Conservation (phyloP, 1,140 invertebrate species). For the Drosophila orosa region DNA sequence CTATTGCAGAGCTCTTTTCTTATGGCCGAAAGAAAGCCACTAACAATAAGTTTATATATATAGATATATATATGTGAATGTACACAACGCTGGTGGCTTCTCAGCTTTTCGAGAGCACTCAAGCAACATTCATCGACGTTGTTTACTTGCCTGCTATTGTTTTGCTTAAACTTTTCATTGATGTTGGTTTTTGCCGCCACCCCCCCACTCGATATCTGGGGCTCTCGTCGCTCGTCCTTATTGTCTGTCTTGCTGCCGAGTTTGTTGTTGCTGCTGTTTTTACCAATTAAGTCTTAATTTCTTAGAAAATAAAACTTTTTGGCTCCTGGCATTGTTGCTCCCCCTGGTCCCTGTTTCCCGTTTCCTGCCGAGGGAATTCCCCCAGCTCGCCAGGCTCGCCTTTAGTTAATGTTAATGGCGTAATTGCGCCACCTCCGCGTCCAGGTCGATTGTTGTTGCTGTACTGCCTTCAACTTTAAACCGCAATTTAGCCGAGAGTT, state of each 20-base stretch:
- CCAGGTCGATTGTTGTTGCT: slow-evolving; percentile 53
- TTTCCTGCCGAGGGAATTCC: slow-evolving; percentile 39
- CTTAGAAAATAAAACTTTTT: slow-evolving; percentile 83
- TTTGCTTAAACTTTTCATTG: slow-evolving; percentile 82
- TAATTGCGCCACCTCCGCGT: slow-evolving; percentile 58
- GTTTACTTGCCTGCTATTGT: slow-evolving; percentile 76
- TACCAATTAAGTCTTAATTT: slow-evolving; percentile 83
- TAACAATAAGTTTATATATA: slow-evolving; percentile 7
- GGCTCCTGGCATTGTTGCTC: slow-evolving; percentile 69
- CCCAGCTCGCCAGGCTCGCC: slow-evolving; percentile 10
- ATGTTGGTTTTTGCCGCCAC: slow-evolving; percentile 68
- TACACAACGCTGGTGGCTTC: slow-evolving; percentile 36
- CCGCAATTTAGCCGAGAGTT: slow-evolving; percentile 72
- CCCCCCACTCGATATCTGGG: slow-evolving; percentile 46
- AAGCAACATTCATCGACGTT: slow-evolving; percentile 77
- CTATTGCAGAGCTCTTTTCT: slow-evolving; percentile 19
- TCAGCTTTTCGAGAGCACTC: slow-evolving; percentile 62
- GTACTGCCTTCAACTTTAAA: slow-evolving; percentile 67
- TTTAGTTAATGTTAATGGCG: slow-evolving; percentile 61
- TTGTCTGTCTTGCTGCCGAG: slow-evolving; percentile 37
- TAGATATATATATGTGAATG: neutral
- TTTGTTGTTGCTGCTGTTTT: slow-evolving; percentile 69
- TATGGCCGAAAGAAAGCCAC: slow-evolving; percentile 13
- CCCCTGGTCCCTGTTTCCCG: slow-evolving; percentile 1
- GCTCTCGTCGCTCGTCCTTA: slow-evolving; percentile 52